A percentile compares a stretch with the other conserved stretches of the same genome.
phyloP scores from a whole-genome alignment of 1,140 invertebrate genomes.

The Scaptomyza graminum region DNA sequence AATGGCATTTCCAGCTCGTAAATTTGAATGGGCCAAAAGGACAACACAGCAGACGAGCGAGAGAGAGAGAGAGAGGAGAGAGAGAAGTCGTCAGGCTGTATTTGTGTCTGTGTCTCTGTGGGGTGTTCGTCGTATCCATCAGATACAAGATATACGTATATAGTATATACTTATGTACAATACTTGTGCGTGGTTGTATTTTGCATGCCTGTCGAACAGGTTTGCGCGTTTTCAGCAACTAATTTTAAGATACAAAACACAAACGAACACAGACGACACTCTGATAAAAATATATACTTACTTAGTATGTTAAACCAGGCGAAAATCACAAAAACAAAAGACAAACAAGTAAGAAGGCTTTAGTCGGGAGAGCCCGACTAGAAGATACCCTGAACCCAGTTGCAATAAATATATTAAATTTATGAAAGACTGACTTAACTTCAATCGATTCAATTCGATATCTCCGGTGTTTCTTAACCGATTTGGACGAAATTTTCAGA shows the following conservation, averaged over 20 bases:
- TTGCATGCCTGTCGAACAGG: conserved; percentile 58
- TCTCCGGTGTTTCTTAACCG: too few relatives aligned
- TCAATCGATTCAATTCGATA: too few relatives aligned
- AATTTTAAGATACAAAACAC: conserved; percentile 44
- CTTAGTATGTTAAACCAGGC: conserved; percentile 33
- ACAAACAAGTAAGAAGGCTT: too few relatives aligned
- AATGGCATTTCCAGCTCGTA: conserved; percentile 64
- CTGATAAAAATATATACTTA: conserved; percentile 47
- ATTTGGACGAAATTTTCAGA: too few relatives aligned
- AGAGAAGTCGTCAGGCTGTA: conserved; percentile 5
- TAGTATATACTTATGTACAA: neutral
- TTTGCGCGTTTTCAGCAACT: conserved; percentile 57
- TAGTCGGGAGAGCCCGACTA: too few relatives aligned
- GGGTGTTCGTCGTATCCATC: conserved; percentile 25
- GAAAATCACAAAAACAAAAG: neutral
- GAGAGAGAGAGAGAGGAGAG: neutral
- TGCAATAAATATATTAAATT: too few relatives aligned
- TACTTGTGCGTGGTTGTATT: conserved; percentile 29
- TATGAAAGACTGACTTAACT: too few relatives aligned
- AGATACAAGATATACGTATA: conserved; percentile 26
- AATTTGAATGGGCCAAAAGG: conserved; percentile 55
- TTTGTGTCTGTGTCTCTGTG: conserved; percentile 27
- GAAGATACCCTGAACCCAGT: too few relatives aligned
- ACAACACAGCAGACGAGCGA: neutral
- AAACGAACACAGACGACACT: conserved; percentile 3